Base-by-base conservation (phyloP, 1,140 invertebrate species). In the Gryon sp. region DNA sequence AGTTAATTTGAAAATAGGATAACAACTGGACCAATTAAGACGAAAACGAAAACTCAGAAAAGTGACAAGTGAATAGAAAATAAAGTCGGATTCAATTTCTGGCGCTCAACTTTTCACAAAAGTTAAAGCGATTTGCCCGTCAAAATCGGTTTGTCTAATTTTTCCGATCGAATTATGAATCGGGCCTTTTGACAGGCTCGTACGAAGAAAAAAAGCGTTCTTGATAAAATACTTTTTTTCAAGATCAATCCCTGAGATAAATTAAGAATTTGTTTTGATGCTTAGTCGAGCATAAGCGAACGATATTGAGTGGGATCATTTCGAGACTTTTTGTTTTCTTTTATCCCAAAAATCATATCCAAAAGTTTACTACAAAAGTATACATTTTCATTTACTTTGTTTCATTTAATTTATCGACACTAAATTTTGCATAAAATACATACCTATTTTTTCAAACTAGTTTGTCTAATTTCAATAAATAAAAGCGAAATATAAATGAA, bases 121-220 rank as follows among this genome's bases (percentile, higher is more conserved):
- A 68, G 62, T 63, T 68, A 75, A 75, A 45, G 30, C 36, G 72
- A 75, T 75, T 75, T 75, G 46, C 14, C 55, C 38, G 32, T 68
- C 55, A 68, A 57, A 57, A 68, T 75, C 55, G 36, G 50, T 55
- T 40, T 43, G 43, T 75, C 55, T 46, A 60, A 66, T 74, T 66
- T 74, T 60, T 66, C 46, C 62, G 45, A 46, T 60, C 72, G 57
- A 62, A 26, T 62, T 62, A 48, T 32, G 62, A 48, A 60, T 46
- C 26, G 26, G 28, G 7, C n/a, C 45, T 75, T 57, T 68, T 66
- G 53, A 66, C 62, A 60, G 62, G 45, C 20, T 9, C 11, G 32
- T 34, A 24, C 11, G 22, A 5, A 46, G 6, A 32, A 46, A 66
- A 30, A 19, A 8, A n/a, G n/a, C n/a, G n/a, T 3, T 45, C 45